Base-by-base conservation (phyloP, 2,888 invertebrate genomes). In the Drosophila peninsularis region DNA sequence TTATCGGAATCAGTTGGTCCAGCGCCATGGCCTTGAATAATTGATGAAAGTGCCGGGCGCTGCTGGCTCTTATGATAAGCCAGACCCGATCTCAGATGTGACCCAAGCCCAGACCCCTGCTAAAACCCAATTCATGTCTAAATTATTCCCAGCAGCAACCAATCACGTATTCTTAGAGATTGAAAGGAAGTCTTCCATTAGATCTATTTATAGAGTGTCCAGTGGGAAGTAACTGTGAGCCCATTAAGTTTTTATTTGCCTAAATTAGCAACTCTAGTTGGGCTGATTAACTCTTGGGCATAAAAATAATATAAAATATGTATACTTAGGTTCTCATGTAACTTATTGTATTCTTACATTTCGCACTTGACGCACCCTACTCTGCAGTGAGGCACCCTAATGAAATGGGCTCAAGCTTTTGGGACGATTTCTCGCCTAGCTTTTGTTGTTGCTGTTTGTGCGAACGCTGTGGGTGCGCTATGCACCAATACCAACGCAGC, bases 381-480 rank as follows among this genome's bases (percentile, higher is more conserved):
- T 37, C 62, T 63, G 52, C 32, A 65, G 56, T 67, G 75, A 65
- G 37, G 32, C 75, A 71, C 80, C 86, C 66, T 49, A 54, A 52
- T 63, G 62, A 53, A 78, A 57, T 66, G 74, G 62, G 74, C 65
- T 62, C 42, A 84, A 85, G 60, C 71, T 82, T 64, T 54, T 69
- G 54, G 50, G n/a, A 61, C 57, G 63, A 45, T 79, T 61, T 79
- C 61, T 64, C 61, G 63, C 70, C 63, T 67, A 63, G 69, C 70
- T 39, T 47, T 67, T 52, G 41, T 41, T 41, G 41, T 41, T 41
- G 34, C 34, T 34, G 10, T 21, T 13, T 34, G 37, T 54, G 52
- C 36, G 56, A 56, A 50, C 53, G 60, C 61, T 49, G 74, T 77
- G 81, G 82, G 75, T 78, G 62, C 80, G 57, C 57, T 62, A 10